Conservation (phyloP, 92 coral and sea anemone species). For the Metridium senile region DNA sequence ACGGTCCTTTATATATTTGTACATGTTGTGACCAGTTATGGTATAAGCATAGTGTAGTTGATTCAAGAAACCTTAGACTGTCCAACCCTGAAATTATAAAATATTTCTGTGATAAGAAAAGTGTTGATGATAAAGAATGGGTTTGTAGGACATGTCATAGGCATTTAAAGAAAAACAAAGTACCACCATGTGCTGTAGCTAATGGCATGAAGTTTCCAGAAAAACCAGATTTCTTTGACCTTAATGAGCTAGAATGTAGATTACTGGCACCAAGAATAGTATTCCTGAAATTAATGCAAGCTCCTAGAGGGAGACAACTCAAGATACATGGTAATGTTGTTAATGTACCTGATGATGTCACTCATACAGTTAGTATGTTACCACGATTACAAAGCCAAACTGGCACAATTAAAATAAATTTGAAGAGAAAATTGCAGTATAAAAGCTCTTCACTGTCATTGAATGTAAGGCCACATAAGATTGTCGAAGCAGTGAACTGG, state of each 20-base stretch:
- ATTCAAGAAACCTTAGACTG: slow-evolving; percentile 12
- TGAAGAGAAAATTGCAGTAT: too few species aligned
- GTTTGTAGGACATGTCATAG: slow-evolving; percentile 6
- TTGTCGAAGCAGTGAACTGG: background rate
- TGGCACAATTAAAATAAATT: background rate
- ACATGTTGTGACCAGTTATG: too few species aligned
- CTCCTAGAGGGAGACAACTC: background rate
- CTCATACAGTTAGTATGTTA: background rate
- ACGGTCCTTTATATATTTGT: background rate
- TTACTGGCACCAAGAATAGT: background rate
- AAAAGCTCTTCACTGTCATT: too few species aligned
- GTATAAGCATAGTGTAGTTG: slow-evolving; percentile 30
- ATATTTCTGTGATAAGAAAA: background rate
- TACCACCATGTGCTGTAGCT: slow-evolving; percentile 2
- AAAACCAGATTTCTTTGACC: slow-evolving; percentile 13
- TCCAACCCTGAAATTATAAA: slow-evolving; percentile 16
- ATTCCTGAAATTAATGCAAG: background rate
- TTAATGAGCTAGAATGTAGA: too few species aligned
- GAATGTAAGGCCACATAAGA: background rate
- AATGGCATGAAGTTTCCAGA: slow-evolving; percentile 45
- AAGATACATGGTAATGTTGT: too few species aligned
- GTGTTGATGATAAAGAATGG: too few species aligned
- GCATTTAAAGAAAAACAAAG: slow-evolving; percentile 29
- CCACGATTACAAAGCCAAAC: background rate
- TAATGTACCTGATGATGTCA: background rate